These are phyloP conservation scores for Cremastobaeus sp. DNA, from an alignment of 2,888 invertebrate genomes.

Conservation along the genomic window DNA sequence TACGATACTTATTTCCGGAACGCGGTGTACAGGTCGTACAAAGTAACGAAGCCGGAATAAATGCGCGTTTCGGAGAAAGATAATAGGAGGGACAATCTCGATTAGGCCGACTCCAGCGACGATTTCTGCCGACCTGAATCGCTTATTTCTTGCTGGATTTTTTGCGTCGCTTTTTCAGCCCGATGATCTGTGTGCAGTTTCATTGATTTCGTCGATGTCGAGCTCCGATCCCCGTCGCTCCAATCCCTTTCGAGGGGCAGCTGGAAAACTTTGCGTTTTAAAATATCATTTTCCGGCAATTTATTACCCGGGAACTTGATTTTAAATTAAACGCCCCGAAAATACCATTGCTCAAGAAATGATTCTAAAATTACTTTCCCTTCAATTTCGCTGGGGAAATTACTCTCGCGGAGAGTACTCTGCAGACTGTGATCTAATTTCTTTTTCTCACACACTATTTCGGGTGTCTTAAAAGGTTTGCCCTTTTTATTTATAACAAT, in stretches of 20 bases:
- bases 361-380: conserved; percentile 28
- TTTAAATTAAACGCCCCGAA: conserved; percentile 15
- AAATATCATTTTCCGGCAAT: conserved; percentile 27
- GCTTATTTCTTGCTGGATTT: too few species aligned
- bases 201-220: too few species aligned
- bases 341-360: conserved; percentile 25
- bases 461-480: too few species aligned
- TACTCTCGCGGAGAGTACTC: too few species aligned
- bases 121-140: too few species aligned
- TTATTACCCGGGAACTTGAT: conserved; percentile 21
- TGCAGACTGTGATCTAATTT: too few species aligned
- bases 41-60: conserved; percentile 48
- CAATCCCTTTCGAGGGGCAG: too few species aligned
- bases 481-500: too few species aligned
- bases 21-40: conserved; percentile 52
- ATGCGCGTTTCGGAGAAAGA: conserved; percentile 36
- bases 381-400: conserved; percentile 10
- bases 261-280: conserved; percentile 22
- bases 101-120: too few species aligned
- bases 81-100: conserved; percentile 6
- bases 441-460: too few species aligned
- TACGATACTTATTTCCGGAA: conserved; percentile 62
- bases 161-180: too few species aligned
- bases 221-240: neutral
- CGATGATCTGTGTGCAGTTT: too few species aligned